Evolutionary conservation across 2,113 vertebrate species (phyloP), one percentile per base, ranked within the genome.

Genomic region (Ptilorrhoa leucosticta): DNA sequence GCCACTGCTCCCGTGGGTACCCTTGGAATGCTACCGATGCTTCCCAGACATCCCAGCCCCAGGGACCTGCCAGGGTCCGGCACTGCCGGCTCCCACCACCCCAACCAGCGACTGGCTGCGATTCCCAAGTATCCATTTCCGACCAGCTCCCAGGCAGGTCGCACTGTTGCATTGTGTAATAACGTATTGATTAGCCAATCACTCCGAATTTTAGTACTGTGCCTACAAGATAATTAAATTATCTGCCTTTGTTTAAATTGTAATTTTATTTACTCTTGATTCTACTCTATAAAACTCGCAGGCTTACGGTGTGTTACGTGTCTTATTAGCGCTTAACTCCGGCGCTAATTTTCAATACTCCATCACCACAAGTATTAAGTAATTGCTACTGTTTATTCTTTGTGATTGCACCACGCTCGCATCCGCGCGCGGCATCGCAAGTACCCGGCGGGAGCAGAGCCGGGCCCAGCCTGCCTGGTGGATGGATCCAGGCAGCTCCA

Each of bases 221-320:
- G 94, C 96, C 95, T 96, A 96, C 94, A 94, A 97, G 96, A 82
- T 97, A 95, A 97, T 97, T 97, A 90, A 97, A 97, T 97, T 97
- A 97, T 96, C 90, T 95, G 96, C 96, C 96, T 87, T 97, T 95
- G 96, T 93, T 97, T 95, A 97, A 97, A 97, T 56, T 81, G 96
- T 96, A 96, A 95, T 98, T 97, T 98, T 97, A 97, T 97, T 98
- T 97, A 97, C 96, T 93, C 90, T 95, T 87, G 92, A 95, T 95
- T 66, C 88, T 27, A 73, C 95, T 93, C 57, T 61, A 94, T 79
- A 96, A 86, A 93, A 95, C 79, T 90, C 66, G 28, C 91, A 54
- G 78, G 85, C 87, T 83, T 63, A 51, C n/a, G 0, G 48, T 28
- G 64, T 21, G 90, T 53, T 94, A 15, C 30, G 71, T 31, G 39